Base-by-base conservation (phyloP, 2,888 invertebrate genomes). In the Acutogordius australiensis region DNA sequence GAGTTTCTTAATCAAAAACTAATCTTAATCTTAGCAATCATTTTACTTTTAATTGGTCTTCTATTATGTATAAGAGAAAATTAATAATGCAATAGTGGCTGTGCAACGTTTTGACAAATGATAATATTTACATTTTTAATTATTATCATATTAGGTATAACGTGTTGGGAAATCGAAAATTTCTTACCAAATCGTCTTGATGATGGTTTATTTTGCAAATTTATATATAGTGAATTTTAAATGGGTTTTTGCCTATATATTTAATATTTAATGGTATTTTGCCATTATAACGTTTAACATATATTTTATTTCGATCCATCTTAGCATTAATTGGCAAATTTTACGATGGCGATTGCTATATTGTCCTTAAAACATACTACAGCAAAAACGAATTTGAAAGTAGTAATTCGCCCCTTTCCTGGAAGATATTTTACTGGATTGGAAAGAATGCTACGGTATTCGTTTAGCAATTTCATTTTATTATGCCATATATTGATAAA, bases 351-450 rank as follows among this genome's bases (percentile, higher is more conserved):
- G 97, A 99, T 71, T 94, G 94, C 71, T 99, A 99, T 71, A 91
- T 99, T 65, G 78, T 99, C 57, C 72, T 94, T 61, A 85, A 87
- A 72, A 91, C 91, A 0, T 76, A 75, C 26, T 51, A 51, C 51
- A 4, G 18, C 23, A 8, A 51, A 8, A 8, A 8, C 45, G 72
- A 81, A 45, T n/a, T n/a, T n/a, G 87, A 87, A 68, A 84, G 84
- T 60, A 78, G 80, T 66, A 68, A 68, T 13, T 71, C 84, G 13
- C 81, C 82, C 61, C 73, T 91, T 2, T 77, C 78, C 61, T 94
- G 94, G 87, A 81, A 86, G 66, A 99, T 99, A 67, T 97, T 81
- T 74, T 99, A 91, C 72, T 97, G 94, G 97, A 97, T 99, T 67
- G 97, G 97, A 30, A 83, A 81, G 63, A 81, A 85, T 8, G 51